Percentiles rank a stretch among this genome's conserved stretches.
These are phyloP conservation scores for Paradoxurus hermaphroditus DNA, from an alignment of 2,113 vertebrate genomes.

Conservation along the genomic window DNA sequence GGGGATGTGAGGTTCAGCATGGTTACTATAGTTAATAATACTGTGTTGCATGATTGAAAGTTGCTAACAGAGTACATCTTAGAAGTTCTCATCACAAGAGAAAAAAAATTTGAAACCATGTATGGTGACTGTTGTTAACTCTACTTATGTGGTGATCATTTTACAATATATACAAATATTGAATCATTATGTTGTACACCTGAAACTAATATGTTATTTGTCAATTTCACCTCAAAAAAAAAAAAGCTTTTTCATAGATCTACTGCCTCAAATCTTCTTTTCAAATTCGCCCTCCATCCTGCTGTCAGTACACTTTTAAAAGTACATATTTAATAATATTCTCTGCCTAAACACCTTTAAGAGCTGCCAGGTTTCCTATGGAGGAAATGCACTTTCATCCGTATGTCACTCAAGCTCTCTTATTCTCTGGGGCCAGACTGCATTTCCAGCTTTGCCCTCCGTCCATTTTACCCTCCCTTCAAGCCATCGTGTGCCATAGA, in stretches of 20 bases:
- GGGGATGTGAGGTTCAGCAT: background rate
- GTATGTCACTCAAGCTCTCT: background rate
- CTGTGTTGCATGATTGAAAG: background rate
- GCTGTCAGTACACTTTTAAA: conserved; percentile 9
- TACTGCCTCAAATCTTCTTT: background rate
- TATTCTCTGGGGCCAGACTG: background rate
- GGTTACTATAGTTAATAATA: background rate
- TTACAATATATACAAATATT: background rate
- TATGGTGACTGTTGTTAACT: background rate
- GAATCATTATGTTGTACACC: background rate
- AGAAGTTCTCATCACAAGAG: background rate
- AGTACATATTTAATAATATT: background rate
- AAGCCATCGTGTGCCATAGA: background rate
- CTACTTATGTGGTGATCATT: background rate
- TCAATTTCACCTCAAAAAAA: background rate
- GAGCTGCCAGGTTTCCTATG: background rate
- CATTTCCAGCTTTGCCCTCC: background rate
- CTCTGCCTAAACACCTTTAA: conserved; percentile 3
- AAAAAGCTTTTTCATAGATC: background rate
- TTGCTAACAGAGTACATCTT: background rate
- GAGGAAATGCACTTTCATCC: background rate
- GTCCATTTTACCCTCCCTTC: background rate
- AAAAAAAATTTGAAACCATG: background rate
- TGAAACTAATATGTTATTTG: background rate
- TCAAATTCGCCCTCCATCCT: background rate